These are phyloP conservation scores for Lophochroa leadbeateri DNA, from an alignment of 2,113 vertebrate species.

Conservation along the genomic window DNA sequence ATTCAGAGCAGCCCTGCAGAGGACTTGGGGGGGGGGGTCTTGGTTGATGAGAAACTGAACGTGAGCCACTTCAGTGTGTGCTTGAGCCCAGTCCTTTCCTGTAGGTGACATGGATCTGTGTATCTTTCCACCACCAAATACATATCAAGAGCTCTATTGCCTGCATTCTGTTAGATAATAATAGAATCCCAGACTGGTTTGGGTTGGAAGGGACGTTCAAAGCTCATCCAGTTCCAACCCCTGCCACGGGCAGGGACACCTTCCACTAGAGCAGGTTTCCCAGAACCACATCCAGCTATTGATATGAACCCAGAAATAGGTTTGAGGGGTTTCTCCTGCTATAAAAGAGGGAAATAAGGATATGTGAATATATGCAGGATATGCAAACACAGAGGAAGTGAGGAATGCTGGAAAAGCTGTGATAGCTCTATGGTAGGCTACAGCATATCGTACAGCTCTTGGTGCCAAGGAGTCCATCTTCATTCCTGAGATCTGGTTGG, in stretches of 20 bases:
- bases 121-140: background rate
- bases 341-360: background rate
- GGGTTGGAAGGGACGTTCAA: background rate
- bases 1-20: background rate
- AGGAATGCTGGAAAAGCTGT: background rate
- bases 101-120: background rate
- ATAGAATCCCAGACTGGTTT: background rate
- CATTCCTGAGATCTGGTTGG: background rate
- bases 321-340: background rate
- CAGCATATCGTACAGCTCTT: background rate
- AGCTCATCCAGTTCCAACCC: background rate
- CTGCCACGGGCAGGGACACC: background rate
- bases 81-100: background rate
- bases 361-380: background rate
- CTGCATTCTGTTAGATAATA: background rate
- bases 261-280: background rate
- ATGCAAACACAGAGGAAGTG: background rate
- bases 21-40: background rate
- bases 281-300: background rate
- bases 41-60: background rate
- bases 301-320: background rate
- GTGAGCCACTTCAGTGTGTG: background rate
- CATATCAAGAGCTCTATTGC: rapidly evolving
- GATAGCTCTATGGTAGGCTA: background rate
- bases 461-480: background rate